Base-by-base conservation (phyloP, 2,113 vertebrate species). In the Oncorhynchus masou region DNA sequence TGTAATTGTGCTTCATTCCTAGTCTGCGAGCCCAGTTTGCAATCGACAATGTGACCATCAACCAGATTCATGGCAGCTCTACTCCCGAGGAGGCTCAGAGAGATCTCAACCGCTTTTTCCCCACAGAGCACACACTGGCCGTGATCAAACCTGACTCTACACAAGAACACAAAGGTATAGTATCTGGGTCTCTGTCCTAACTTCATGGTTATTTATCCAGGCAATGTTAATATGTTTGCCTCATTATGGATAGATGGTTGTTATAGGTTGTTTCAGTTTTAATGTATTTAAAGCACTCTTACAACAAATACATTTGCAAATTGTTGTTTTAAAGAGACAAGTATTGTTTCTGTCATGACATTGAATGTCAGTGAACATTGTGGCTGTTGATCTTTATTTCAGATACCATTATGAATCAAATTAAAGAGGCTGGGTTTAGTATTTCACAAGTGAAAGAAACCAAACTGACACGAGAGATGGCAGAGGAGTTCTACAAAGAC, bases 41-140 rank as follows among this genome's bases (percentile, higher is more conserved):
- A 0, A 2, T 91, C 1, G 29, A 69, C 0, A 75, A 78, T 0
- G 0, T 85, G 7, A 70, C 84, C 7, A 82, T 93, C 75, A 75
- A 76, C 71, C 92, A 92, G 78, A 80, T 94, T 15, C 92, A 93
- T 5, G 93, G 93, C 16, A 94, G 92, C 11, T 76, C 85, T 27
- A 76, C 85, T n/a, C 0, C 1, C 0, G 0, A 19, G 0, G 73
- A 88, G 0, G 91, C 92, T 79, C 34, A 74, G 74, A 90, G 89
- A 72, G 92, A 92, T 25, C 24, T 94, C 0, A 0, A 87, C 2
- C 92, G 88, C 81, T 93, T 94, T 80, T 93, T 93, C 64, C 90
- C 91, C 62, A 76, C 82, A 68, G 86, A 93, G 39, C 76, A 91
- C n/a, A 94, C 93, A 0, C 57, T 93, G 13, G 92, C 91, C 13